Conservation (phyloP, 2,888 invertebrate genomes). For the Adelphocoris suturalis region DNA sequence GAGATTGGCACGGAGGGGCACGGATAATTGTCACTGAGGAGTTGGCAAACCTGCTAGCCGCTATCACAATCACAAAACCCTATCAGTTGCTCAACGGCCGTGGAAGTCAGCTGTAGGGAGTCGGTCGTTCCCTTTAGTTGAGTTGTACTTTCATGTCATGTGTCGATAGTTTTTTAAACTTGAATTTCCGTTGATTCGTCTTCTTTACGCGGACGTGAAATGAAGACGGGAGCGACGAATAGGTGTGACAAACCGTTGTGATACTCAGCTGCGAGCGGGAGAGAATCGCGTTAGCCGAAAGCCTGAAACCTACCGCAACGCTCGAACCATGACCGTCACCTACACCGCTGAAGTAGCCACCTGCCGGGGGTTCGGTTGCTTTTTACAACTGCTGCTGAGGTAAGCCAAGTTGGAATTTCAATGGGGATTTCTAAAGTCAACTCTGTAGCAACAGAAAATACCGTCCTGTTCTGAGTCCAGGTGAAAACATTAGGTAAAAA, state of each 20-base stretch:
- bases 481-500: too few relatives aligned
- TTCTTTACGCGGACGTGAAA: not conserved
- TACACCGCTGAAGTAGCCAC: conserved; percentile 93
- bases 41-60: not conserved
- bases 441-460: too few relatives aligned
- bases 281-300: not conserved
- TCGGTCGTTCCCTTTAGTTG: not conserved
- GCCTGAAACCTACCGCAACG: not conserved
- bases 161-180: not conserved
- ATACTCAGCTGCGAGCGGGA: not conserved
- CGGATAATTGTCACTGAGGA: not conserved
- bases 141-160: not conserved
- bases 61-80: not conserved
- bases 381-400: conserved; percentile 91
- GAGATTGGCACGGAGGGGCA: too few relatives aligned
- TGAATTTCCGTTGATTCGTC: not conserved
- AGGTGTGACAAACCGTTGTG: not conserved
- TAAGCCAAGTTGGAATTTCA: conserved; percentile 78
- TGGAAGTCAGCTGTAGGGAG: not conserved
- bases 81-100: conserved; percentile 23
- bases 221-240: not conserved
- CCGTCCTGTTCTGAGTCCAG: too few relatives aligned
- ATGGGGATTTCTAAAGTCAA: too few relatives aligned
- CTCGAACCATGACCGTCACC: conserved; percentile 86
- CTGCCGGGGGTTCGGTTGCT: conserved; percentile 91